These are phyloP conservation scores for Ischnus inquisitorius DNA, from an alignment of 2,888 invertebrate genomes.

Conservation along the genomic window DNA sequence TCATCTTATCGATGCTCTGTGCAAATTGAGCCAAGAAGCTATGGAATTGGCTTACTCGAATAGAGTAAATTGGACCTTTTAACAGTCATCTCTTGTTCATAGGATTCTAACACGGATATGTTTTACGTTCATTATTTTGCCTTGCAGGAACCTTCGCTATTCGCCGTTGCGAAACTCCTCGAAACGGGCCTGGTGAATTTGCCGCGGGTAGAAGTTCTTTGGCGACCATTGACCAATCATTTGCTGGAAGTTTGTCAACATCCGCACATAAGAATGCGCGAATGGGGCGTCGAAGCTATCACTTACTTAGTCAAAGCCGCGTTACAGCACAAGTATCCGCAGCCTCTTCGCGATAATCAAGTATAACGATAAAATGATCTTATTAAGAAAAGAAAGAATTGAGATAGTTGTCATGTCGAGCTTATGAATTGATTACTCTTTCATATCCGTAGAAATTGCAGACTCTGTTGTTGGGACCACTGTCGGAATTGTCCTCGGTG, in stretches of 20 bases:
- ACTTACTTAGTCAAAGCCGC: constrained; percentile 97
- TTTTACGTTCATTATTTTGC: neutral
- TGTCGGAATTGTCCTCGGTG: constrained; percentile 96
- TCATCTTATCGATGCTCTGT: constrained; percentile 98
- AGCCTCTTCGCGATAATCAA: constrained; percentile 94
- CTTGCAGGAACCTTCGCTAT: constrained; percentile 95
- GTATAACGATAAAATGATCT: constrained; percentile 84
- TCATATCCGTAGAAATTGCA: constrained; percentile 89
- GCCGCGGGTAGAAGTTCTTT: constrained; percentile 96
- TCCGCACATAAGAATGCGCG: constrained; percentile 97
- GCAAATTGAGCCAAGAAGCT: constrained; percentile 97
- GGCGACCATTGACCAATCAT: constrained; percentile 98
- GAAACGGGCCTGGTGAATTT: constrained; percentile 98
- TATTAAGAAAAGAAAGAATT: neutral
- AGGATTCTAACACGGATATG: neutral
- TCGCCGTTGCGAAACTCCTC: constrained; percentile 99
- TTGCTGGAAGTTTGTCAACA: constrained; percentile 98
- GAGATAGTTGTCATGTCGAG: neutral
- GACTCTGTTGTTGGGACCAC: constrained; percentile 93
- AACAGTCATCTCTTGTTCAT: neutral
- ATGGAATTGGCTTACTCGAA: constrained; percentile 99
- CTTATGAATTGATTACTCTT: neutral
- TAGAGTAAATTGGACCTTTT: constrained; percentile 87
- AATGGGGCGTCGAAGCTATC: constrained; percentile 99
- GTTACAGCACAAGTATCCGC: constrained; percentile 93